Evolutionary conservation across 53 echinoderm and acorn worm genomes (phyloP), one percentile per base, ranked within the genome.

Genomic region (Luidia sarsii): DNA sequence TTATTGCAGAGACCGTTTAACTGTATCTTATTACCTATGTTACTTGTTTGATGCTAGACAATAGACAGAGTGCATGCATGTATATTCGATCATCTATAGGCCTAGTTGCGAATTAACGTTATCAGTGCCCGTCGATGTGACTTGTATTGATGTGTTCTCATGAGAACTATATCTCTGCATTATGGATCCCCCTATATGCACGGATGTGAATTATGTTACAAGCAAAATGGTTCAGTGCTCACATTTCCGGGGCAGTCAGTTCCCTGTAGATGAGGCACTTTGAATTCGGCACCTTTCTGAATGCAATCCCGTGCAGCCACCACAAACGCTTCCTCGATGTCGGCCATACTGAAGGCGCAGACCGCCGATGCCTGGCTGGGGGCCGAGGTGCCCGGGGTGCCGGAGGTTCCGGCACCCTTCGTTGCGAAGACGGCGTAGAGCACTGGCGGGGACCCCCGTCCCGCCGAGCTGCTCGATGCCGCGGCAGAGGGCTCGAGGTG

Each of bases 381-480:
- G 1, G 36, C 22, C 33, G 31, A 38, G 3, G 27, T 64, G n/a
- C n/a, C n/a, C n/a, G n/a, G n/a, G n/a, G n/a, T n/a, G n/a, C n/a
- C n/a, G n/a, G n/a, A n/a, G 28, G 4, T 52, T 7, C 41, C 11
- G 16, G 36, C 9, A n/a, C 68, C 69, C 18, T 16, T 66, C 52
- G 31, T 82, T 16, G 75, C 23, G 63, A 90, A 92, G 51, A 92
- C 86, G 27, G 82, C 92, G 75, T 80, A 92, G 50, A 92, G 28
- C 27, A 89, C 33, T 20, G 15, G n/a, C 13, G 48, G 38, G 11
- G 24, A 22, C 30, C 56, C 45, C 3, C 80, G 57, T 22, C 56
- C 70, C 25, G 84, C 55, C 30, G 80, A 69, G 2, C 50, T 35
- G 23, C 85, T 82, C 4, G 88, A 62, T 33, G 71, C 63, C 0